A percentile compares a stretch with the other conserved stretches of the same genome.
Evolutionary conservation across 2,888 invertebrate species (phyloP).

Genomic region (Entomobrya multifasciata): DNA sequence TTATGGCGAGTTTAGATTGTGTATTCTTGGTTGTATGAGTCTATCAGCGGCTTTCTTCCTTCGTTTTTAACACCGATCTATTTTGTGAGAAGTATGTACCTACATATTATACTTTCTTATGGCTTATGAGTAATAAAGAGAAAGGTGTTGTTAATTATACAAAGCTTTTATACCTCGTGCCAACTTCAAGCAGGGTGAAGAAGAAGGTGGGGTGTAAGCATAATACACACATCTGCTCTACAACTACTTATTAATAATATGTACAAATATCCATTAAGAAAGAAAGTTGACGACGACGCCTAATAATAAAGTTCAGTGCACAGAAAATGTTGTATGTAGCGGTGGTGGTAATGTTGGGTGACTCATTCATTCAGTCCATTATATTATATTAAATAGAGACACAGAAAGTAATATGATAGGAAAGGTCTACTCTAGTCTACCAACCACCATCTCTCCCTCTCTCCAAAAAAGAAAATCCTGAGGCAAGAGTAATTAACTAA

Average conservation of each 20-base stretch:
- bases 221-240: no score
- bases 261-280: conserved; percentile 51
- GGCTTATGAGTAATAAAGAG: conserved; percentile 3
- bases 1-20: conserved; percentile 23
- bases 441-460: no score
- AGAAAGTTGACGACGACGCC: not conserved
- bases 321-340: no score
- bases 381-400: conserved; percentile 31
- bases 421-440: no score
- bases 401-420: conserved; percentile 10
- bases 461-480: conserved; percentile 56
- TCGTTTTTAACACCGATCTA: conserved; percentile 51
- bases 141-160: conserved; percentile 10
- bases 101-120: no score
- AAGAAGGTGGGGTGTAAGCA: conserved; percentile 11
- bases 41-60: not conserved
- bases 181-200: not conserved
- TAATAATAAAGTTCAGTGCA: no score
- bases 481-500: conserved; percentile 76
- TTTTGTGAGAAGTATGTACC: not conserved
- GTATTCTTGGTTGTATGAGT: no score
- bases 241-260: conserved; percentile 44
- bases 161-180: conserved; percentile 7
- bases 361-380: conserved; percentile 43
- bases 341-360: conserved; percentile 42